phyloP scores from a whole-genome alignment of 2,888 invertebrate species.

The Zaprionus obscuricornis region DNA sequence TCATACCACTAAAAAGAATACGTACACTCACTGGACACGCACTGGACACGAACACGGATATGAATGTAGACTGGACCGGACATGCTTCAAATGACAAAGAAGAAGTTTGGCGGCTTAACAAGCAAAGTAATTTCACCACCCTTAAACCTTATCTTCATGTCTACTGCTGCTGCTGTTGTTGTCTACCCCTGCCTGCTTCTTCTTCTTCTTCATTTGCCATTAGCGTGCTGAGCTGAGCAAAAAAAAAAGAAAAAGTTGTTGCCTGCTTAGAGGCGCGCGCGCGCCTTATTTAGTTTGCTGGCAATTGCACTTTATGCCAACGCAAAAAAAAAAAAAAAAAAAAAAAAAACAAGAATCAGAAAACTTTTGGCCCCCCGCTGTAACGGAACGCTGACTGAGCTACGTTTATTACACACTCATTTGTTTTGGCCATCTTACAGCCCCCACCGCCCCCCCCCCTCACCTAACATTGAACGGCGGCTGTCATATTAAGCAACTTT shows the following conservation, averaged over 20 bases:
- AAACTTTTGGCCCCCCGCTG: conserved; percentile 55
- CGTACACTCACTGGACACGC: conserved; percentile 24
- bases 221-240: conserved; percentile 30
- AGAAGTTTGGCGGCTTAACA: conserved; percentile 65
- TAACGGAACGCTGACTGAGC: background rate
- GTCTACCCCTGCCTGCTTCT: background rate
- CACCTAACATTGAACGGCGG: conserved; percentile 28
- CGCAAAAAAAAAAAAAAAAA: too few relatives aligned
- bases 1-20: too few relatives aligned
- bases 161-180: too few relatives aligned
- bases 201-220: conserved; percentile 19
- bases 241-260: conserved; percentile 36
- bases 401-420: conserved; percentile 75
- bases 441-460: too few relatives aligned
- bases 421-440: conserved; percentile 54
- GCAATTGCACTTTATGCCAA: conserved; percentile 70
- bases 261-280: conserved; percentile 32
- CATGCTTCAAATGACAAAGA: conserved; percentile 62
- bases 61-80: too few relatives aligned
- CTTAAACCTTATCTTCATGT: background rate
- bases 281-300: conserved; percentile 44
- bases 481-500: conserved; percentile 77
- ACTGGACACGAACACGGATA: conserved; percentile 1
- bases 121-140: conserved; percentile 22
- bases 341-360: too few relatives aligned